Evolutionary conservation across 2,797 vertebrate species (phyloP), one percentile per base, ranked within the genome.

Genomic region (Galago senegalensis): DNA sequence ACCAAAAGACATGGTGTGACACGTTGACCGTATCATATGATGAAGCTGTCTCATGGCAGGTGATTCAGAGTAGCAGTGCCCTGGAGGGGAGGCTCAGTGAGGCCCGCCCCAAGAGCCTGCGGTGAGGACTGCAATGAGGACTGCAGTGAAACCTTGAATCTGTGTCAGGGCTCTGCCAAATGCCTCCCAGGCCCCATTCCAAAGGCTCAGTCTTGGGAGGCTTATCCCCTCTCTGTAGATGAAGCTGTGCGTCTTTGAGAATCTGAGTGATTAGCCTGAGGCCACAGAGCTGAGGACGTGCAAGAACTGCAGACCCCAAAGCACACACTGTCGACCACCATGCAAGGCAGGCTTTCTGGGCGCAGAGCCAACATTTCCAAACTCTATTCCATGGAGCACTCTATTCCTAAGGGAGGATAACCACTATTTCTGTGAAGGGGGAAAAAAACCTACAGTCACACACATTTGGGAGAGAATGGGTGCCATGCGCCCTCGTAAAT

Each of bases 101-200:
- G 63, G 63, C 40, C 56, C 12, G 6, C 4, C 11, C 18, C 84
- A 0, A 0, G 8, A 58, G 17, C 72, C 2, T 4, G 13, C 20
- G 27, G 65, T 2, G 2, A 0, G 20, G 37, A 4, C 0, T 0
- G 60, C 7, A 53, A 14, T 81, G 49, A 49, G 20, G 37, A 7
- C 0, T 0, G 60, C 7, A 53, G 18, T 81, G 49, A 49, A 49
- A 49, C 49, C 49, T 49, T 14, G 17, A 2, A 0, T 25, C 49
- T 37, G 21, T 21, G 60, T 87, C 46, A 5, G 16, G 40, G 40
- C 37, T 56, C 81, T 5, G 9, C 37, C 9, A 1, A 34, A 27
- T 1, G 2, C 60, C 21, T 60, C 73, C 21, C 13, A 67, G 46
- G 34, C 58, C 37, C 56, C 53, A 5, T 11, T 89, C 49, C 18